Evolutionary conservation across 2,113 vertebrate species (phyloP).

Genomic region (Ophthalmolycus amberensis): DNA sequence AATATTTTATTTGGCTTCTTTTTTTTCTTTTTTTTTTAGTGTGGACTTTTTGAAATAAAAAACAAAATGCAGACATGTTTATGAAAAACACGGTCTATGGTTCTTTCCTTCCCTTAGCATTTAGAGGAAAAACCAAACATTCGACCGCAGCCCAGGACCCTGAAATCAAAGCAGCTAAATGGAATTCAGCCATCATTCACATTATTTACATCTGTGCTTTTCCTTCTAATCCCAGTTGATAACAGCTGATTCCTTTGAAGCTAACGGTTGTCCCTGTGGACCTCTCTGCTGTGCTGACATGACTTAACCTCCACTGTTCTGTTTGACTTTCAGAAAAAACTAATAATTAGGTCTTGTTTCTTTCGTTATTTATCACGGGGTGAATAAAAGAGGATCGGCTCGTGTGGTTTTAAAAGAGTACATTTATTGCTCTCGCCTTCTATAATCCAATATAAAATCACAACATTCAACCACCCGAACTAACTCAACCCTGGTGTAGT

Average conservation of each 20-base stretch:
- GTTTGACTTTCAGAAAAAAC: background rate
- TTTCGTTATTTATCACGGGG: background rate
- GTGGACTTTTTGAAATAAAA: background rate
- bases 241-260: background rate
- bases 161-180: background rate
- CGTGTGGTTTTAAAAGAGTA: background rate
- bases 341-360: background rate
- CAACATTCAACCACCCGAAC: background rate
- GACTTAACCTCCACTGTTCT: background rate
- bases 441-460: background rate
- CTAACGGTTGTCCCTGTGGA: background rate
- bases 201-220: background rate
- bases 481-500: background rate
- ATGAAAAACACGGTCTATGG: background rate
- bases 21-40: background rate
- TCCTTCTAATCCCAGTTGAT: background rate
- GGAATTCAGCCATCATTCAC: background rate
- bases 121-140: background rate
- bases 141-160: background rate
- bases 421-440: background rate
- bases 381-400: background rate
- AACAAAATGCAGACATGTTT: background rate
- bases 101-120: background rate
- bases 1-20: background rate
- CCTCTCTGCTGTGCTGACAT: background rate